phyloP scores from a whole-genome alignment of 1,140 invertebrate genomes.

The Medauroidea extradentata region DNA sequence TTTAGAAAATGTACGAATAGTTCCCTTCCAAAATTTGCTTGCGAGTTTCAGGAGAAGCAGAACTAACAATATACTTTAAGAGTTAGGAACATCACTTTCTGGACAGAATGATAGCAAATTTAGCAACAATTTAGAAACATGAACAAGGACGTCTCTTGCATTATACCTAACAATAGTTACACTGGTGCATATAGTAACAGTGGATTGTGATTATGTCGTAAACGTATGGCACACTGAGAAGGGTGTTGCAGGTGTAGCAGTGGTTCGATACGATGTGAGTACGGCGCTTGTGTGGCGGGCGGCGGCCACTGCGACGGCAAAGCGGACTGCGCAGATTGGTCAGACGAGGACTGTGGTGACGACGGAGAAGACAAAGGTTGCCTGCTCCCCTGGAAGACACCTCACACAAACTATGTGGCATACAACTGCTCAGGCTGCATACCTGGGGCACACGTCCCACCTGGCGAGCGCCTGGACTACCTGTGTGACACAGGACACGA shows the following conservation, averaged over 20 bases:
- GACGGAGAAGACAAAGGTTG: slow-evolving; percentile 32
- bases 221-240: no score
- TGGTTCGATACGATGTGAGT: slow-evolving; percentile 50
- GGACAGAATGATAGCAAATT: no score
- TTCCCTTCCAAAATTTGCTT: no score
- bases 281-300: slow-evolving; percentile 55
- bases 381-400: slow-evolving; percentile 25
- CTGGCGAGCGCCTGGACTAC: slow-evolving; percentile 31
- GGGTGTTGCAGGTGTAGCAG: no score
- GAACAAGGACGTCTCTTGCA: no score
- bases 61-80: no score
- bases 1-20: no score
- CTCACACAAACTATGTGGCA: slow-evolving; percentile 21
- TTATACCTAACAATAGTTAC: no score
- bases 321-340: slow-evolving; percentile 60
- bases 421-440: slow-evolving; percentile 30
- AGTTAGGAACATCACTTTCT: no score
- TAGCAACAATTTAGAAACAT: no score
- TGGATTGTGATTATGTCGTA: slow-evolving; percentile 40
- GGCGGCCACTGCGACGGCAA: slow-evolving; percentile 52
- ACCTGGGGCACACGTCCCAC: slow-evolving; percentile 30
- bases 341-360: slow-evolving; percentile 57
- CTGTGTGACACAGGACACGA: slow-evolving; percentile 24
- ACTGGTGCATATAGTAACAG: slow-evolving; percentile 30
- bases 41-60: no score